Base-by-base conservation (phyloP, 2,888 invertebrate species). In the Leptogaster cylindrica region DNA sequence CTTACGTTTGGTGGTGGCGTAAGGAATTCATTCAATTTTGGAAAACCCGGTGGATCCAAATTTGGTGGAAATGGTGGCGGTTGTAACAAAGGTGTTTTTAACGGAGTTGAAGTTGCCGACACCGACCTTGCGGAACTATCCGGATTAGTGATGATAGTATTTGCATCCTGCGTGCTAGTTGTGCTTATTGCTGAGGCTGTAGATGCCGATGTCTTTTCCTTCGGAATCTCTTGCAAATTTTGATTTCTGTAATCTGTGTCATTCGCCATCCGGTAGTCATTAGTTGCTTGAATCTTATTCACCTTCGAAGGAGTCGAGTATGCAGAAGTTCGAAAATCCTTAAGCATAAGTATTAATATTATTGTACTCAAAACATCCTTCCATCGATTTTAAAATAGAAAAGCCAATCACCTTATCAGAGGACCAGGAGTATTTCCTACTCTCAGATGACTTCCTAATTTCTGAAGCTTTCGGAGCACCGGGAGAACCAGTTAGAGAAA, bases 401-500 rank as follows among this genome's bases (percentile, higher is more conserved):
- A 6, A n/a, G 7, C 20, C 18, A 20, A 58, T 31, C 44, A 65
- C 65, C 25, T 68, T 65, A 44, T 63, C 66, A 27, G 65, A 25
- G 4, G 61, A 61, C 65, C 65, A 68, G 12, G 18, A 4, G 8
- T 36, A 33, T 18, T 27, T 46, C 12, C 25, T 52, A n/a, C 33
- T 68, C 0, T 71, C 67, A 16, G 16, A 14, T 18, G 16, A 31
- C 14, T 39, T 73, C 70, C 23, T 69, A 70, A 48, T 68, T 71
- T 68, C 68, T n/a, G 31, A n/a, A n/a, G n/a, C 7, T 36, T 68
- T 71, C 5, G 64, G 66, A 58, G 39, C 41, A 7, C 77, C 82
- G 0, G 88, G 88, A 18, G 89, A 90, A 33, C 92, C 91, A 8
- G 93, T 93, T 58, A 93, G 79, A 68, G 92, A 89, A 75, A 93